Base-by-base conservation (phyloP, 2,113 vertebrate species). In the Myxocyprinus asiaticus region DNA sequence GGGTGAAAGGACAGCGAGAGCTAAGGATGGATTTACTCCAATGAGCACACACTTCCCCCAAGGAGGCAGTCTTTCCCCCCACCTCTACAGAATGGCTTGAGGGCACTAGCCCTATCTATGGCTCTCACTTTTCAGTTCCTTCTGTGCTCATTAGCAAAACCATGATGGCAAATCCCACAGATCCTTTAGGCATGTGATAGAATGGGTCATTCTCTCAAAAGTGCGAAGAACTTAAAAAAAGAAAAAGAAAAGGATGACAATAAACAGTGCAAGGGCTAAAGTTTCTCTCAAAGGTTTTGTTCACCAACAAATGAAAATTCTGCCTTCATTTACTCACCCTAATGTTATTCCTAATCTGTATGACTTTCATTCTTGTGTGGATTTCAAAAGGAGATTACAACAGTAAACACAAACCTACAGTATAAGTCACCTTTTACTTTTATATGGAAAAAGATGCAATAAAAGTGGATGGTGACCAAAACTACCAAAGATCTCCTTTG, bases 41-140 rank as follows among this genome's bases (percentile, higher is more conserved):
- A 74, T 53, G 73, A 81, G 64, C 51, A n/a, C 50, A 82, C 65
- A 42, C 74, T 83, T 83, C 55, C 74, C 43, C 74, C 17, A 50
- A 66, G 58, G 14, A 77, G 51, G 48, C 48, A 33, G 62, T 62
- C 42, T 43, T 8, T 47, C 63, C 51, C 62, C n/a, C 62, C 56
- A 48, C 79, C 9, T 45, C 47, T 68, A 50, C 50, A 81, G 53
- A 79, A 83, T 81, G 76, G 81, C 84, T 83, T 66, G 69, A 59
- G 81, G 84, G 79, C 84, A 83, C 67, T 76, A 67, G 65, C 70
- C 67, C 14, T 81, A 83, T 85, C 79, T 81, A 81, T 81, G 70
- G 65, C 70, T 81, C 78, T 77, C 80, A 68, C 79, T 66, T 80
- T 85, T 83, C 66, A 76, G 44, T 51, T 81, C 75, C 70, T 82